phyloP scores from a whole-genome alignment of 1,140 invertebrate genomes.

The Drosophila ironensis region DNA sequence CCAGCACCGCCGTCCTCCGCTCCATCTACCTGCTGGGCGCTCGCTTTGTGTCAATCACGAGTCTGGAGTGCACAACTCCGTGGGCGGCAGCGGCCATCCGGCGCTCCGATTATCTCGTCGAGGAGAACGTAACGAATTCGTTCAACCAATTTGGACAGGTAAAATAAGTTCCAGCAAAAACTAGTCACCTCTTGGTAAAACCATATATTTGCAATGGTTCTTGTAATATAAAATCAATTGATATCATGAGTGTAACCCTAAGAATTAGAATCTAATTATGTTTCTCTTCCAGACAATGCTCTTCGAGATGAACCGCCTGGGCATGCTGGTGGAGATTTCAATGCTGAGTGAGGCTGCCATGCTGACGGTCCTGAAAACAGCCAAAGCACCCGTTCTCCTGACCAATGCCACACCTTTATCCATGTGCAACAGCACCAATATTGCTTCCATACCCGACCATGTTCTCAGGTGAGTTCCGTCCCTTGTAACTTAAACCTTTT shows the following conservation, averaged over 20 bases:
- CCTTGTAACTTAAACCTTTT: neutral
- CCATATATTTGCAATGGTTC: no score
- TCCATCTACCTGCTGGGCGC: conserved; percentile 88
- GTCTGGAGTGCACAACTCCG: conserved; percentile 88
- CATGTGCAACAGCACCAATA: conserved; percentile 87
- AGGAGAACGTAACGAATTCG: conserved; percentile 79
- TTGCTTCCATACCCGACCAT: conserved; percentile 87
- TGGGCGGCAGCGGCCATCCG: conserved; percentile 83
- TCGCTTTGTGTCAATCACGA: conserved; percentile 88
- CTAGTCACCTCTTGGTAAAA: no score
- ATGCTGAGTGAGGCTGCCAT: conserved; percentile 89
- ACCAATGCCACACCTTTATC: conserved; percentile 88
- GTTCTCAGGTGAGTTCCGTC: conserved; percentile 83
- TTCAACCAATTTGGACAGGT: conserved; percentile 83
- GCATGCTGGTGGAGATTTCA: conserved; percentile 91
- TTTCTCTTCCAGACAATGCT: conserved; percentile 84
- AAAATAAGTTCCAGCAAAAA: no score
- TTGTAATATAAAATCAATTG: no score
- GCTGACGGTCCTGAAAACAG: conserved; percentile 86
- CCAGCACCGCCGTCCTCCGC: conserved; percentile 87
- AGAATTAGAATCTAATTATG: neutral
- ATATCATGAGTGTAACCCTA: no score
- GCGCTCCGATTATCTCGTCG: conserved; percentile 63
- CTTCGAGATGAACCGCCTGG: conserved; percentile 87
- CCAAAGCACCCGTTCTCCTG: conserved; percentile 89